Percentiles rank a stretch among this genome's conserved stretches.
These are phyloP conservation scores for Geotrypetes seraphini DNA, from an alignment of 2,797 vertebrate species.

Conservation along the genomic window DNA sequence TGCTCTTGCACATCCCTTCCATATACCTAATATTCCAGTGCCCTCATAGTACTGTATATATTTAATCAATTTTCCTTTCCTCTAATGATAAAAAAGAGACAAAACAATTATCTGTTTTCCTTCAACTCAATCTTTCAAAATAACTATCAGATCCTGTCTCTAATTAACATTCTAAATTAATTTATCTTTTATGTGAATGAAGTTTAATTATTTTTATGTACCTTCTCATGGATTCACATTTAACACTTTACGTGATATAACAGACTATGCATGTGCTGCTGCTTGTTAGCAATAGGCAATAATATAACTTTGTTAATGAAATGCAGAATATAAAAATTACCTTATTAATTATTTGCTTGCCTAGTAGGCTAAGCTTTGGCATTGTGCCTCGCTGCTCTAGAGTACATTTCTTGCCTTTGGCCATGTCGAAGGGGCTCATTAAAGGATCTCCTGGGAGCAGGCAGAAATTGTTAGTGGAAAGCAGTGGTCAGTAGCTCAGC, in stretches of 20 bases:
- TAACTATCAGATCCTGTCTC: slow-evolving; percentile 43
- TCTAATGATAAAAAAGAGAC: slow-evolving; percentile 61
- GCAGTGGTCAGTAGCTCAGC: slow-evolving; percentile 71
- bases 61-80: slow-evolving; percentile 55
- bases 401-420: slow-evolving; percentile 78
- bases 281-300: slow-evolving; percentile 35
- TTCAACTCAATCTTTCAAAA: slow-evolving; percentile 61
- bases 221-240: slow-evolving; percentile 51
- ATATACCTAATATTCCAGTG: too few species aligned
- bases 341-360: slow-evolving; percentile 84
- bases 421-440: slow-evolving; percentile 93
- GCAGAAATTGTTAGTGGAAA: slow-evolving; percentile 86
- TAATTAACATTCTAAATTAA: slow-evolving; percentile 60
- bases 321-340: slow-evolving; percentile 58
- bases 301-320: slow-evolving; percentile 70
- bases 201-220: slow-evolving; percentile 43
- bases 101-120: slow-evolving; percentile 55
- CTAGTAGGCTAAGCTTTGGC: slow-evolving; percentile 70
- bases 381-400: slow-evolving; percentile 84
- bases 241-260: slow-evolving; percentile 48
- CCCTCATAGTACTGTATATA: too few species aligned
- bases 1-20: too few species aligned
- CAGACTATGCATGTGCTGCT: slow-evolving; percentile 36
- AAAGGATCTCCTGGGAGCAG: slow-evolving; percentile 78
- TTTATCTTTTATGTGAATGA: slow-evolving; percentile 54